Evolutionary conservation across 2,888 invertebrate species (phyloP).

Genomic region (Philopedon plagiatum): DNA sequence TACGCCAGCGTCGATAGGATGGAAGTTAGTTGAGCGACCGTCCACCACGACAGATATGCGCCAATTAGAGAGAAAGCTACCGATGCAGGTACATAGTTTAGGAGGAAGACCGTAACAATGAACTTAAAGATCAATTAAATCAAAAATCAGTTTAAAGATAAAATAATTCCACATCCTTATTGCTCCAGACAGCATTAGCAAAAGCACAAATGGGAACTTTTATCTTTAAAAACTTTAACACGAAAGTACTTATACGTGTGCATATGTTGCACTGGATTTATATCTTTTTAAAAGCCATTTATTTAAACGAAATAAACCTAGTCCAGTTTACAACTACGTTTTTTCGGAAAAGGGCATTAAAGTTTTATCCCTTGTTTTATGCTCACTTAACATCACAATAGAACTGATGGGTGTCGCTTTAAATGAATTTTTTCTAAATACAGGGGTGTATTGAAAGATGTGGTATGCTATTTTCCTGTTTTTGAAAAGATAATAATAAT

Average conservation of each 20-base stretch:
- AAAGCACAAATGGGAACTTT: slow-evolving; percentile 6
- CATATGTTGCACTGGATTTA: slow-evolving; percentile 31
- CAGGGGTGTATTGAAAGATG: neutral
- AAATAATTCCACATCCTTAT: slow-evolving; percentile 10
- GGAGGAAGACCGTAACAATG: too few relatives aligned
- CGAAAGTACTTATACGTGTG: slow-evolving; percentile 26
- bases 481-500: too few relatives aligned
- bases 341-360: slow-evolving; percentile 13
- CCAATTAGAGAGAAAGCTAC: too few relatives aligned
- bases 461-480: too few relatives aligned
- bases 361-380: slow-evolving; percentile 32
- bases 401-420: slow-evolving; percentile 14
- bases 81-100: too few relatives aligned
- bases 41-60: too few relatives aligned
- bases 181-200: slow-evolving; percentile 16
- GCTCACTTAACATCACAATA: slow-evolving; percentile 30
- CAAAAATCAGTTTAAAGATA: neutral
- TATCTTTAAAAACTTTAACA: slow-evolving; percentile 36
- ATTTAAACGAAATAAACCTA: slow-evolving; percentile 30
- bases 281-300: slow-evolving; percentile 31
- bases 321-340: slow-evolving; percentile 26
- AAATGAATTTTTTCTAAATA: neutral
- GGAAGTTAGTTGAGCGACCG: too few relatives aligned
- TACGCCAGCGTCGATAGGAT: too few relatives aligned
- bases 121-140: too few relatives aligned